Conservation (phyloP, 1,140 invertebrate genomes). For the Neodiprion lecontei region DNA sequence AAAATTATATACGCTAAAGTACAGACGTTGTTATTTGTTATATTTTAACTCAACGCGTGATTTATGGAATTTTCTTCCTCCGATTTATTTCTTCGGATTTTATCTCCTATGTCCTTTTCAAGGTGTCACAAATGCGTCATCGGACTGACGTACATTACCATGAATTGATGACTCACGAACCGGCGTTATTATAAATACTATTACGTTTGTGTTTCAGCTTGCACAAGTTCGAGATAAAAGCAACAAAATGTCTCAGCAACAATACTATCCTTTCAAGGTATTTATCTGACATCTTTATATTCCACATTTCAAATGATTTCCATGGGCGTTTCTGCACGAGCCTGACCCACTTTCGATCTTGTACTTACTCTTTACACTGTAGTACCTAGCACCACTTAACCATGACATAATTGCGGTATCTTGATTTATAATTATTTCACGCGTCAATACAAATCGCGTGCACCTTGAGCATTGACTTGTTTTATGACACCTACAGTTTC, state of each 20-base stretch:
- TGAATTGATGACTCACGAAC: not conserved
- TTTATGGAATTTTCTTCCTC: not conserved
- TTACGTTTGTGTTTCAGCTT: not conserved
- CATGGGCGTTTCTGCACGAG: not conserved
- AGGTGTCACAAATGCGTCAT: not conserved
- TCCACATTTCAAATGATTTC: not conserved
- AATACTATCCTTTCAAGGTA: constrained; percentile 55
- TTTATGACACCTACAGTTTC: too few relatives aligned
- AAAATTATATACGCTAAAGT: not conserved
- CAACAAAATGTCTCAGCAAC: constrained; percentile 47
- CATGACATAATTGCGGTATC: not conserved
- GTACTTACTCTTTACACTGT: not conserved
- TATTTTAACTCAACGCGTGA: not conserved
- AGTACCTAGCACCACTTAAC: not conserved
- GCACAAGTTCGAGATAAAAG: not conserved
- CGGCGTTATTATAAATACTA: not conserved
- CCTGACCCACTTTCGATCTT: not conserved
- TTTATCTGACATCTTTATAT: constrained; percentile 22
- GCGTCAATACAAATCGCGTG: not conserved
- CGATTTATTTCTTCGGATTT: not conserved
- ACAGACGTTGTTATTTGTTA: not conserved
- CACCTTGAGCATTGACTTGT: not conserved
- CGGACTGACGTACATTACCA: not conserved
- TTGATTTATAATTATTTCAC: not conserved
- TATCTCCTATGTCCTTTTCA: not conserved